These are phyloP conservation scores for Pandemis heparana DNA, from an alignment of 2,888 invertebrate genomes.

Conservation along the genomic window DNA sequence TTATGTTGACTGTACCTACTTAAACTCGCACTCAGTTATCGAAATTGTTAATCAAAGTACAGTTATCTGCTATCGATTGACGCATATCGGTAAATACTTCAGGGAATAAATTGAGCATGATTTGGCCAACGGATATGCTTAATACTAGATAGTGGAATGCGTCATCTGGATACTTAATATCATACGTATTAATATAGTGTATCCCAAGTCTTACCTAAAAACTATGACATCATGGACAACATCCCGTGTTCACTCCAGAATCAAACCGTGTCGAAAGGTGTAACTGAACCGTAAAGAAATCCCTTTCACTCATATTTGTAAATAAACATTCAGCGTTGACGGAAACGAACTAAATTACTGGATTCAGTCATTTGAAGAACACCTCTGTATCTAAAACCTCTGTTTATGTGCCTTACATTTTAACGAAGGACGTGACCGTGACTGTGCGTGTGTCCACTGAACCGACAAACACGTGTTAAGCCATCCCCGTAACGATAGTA, in stretches of 20 bases:
- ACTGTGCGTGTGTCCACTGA: conserved; percentile 12
- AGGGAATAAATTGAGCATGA: conserved; percentile 24
- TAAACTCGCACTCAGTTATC: conserved; percentile 45
- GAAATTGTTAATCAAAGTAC: conserved; percentile 59
- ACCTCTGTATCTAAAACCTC: background rate
- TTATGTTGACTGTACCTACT: background rate
- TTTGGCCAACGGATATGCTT: conserved; percentile 9
- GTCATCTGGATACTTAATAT: background rate
- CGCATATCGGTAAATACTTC: conserved; percentile 44
- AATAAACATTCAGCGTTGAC: background rate
- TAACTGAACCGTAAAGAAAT: background rate
- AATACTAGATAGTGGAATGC: conserved; percentile 12
- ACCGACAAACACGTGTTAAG: background rate
- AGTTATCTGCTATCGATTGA: conserved; percentile 59
- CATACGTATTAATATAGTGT: background rate
- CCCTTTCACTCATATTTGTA: background rate
- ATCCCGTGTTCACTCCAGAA: background rate
- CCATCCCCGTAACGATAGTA: background rate
- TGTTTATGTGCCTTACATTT: conserved; percentile 1
- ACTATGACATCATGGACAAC: background rate
- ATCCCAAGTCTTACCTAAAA: background rate
- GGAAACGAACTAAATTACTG: background rate
- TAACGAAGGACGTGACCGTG: conserved; percentile 1
- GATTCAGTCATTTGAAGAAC: background rate
- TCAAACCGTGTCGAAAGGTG: background rate